phyloP scores from a whole-genome alignment of 2,113 vertebrate species.

The Butorides virescens region DNA sequence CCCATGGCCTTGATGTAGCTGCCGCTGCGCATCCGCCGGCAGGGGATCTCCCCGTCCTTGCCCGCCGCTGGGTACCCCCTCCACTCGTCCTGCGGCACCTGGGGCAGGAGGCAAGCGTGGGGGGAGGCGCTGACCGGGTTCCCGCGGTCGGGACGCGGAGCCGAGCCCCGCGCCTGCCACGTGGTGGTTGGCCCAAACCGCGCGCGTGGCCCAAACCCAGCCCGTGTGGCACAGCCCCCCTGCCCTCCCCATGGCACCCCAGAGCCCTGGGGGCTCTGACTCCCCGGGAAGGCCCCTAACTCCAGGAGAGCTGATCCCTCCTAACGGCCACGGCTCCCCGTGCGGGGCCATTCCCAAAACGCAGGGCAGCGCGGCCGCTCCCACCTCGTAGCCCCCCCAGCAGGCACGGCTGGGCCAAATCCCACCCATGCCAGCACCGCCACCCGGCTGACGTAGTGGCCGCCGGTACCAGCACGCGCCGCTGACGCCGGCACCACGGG shows the following conservation, averaged over 20 bases:
- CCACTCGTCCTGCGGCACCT: constrained; percentile 98
- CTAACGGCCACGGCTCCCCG: not conserved
- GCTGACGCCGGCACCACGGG: not conserved
- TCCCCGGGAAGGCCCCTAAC: not conserved
- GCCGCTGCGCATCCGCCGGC: constrained; percentile 95
- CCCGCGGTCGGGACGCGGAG: not conserved
- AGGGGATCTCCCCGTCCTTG: constrained; percentile 92
- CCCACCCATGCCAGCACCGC: constrained; percentile 33
- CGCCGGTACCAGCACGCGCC: not conserved
- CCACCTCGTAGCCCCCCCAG: not conserved
- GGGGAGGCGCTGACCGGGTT: fast-evolving
- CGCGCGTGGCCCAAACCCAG: not conserved
- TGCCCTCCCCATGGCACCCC: not conserved
- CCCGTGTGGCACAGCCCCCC: fast-evolving
- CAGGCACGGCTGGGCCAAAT: constrained; percentile 33
- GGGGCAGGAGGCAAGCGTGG: not conserved
- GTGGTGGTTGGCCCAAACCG: fast-evolving
- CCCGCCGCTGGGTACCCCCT: constrained; percentile 82
- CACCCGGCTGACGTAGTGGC: not conserved
- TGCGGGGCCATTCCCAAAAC: not conserved
- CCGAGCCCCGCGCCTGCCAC: fast-evolving
- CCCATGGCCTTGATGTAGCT: constrained; percentile 99
- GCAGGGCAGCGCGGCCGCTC: fast-evolving
- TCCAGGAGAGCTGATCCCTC: not conserved
- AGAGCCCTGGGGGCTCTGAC: not conserved